Evolutionary conservation across 2,113 vertebrate species (phyloP).

Genomic region (Benitochromis conjunctus): DNA sequence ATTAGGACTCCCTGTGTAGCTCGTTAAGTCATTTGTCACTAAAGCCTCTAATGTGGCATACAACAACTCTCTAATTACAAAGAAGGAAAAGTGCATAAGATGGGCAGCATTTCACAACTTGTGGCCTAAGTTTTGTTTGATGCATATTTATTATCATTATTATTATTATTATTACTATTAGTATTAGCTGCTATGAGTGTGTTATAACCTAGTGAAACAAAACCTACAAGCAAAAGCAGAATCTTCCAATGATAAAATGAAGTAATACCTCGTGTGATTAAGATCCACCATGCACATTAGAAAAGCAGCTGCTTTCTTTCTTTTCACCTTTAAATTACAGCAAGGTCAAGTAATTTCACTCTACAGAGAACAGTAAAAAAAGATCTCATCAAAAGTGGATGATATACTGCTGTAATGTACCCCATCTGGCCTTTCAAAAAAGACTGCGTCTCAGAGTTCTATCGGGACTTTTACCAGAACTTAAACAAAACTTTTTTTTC

Average conservation of each 20-base stretch:
- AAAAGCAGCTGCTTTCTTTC: neutral
- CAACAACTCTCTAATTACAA: constrained; percentile 70
- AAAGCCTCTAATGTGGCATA: constrained; percentile 59
- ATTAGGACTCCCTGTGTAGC: constrained; percentile 70
- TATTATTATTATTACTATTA: neutral
- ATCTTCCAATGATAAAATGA: neutral
- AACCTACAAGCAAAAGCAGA: neutral
- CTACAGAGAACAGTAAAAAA: neutral
- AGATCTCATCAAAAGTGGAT: neutral
- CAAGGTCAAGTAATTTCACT: constrained; percentile 3
- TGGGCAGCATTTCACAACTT: constrained; percentile 13
- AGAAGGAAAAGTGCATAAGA: constrained; percentile 36
- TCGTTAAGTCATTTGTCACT: constrained; percentile 73
- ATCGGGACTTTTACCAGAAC: neutral
- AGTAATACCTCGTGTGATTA: neutral
- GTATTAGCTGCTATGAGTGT: neutral
- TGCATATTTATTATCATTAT: neutral
- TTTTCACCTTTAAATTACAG: neutral
- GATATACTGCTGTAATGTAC: neutral
- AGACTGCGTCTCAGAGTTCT: neutral
- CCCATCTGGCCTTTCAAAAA: neutral
- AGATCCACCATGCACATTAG: neutral
- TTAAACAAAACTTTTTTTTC: neutral
- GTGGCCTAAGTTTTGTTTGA: neutral
- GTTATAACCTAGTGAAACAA: neutral